Base-by-base conservation (phyloP, 2,888 invertebrate genomes). In the Chymomyza procnemis region DNA sequence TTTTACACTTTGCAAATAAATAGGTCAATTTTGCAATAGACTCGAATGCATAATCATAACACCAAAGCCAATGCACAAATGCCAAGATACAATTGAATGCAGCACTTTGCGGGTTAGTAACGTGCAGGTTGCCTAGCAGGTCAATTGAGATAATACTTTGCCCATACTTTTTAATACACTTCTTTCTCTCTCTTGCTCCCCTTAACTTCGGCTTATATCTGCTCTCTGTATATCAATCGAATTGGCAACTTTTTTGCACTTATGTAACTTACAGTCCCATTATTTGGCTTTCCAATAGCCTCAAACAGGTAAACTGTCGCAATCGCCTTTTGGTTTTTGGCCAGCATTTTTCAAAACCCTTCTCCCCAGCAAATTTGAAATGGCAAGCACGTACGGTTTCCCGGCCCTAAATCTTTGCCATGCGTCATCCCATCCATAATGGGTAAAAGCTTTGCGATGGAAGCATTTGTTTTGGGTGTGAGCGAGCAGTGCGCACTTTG, bases 301-400 rank as follows among this genome's bases (percentile, higher is more conserved):
- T n/a, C 72, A 68, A 68, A 57, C 69, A 69, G 65, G 61, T 64
- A 69, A 79, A 69, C 52, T 67, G 61, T 72, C 67, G 71, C 67
- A 81, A 79, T n/a, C 66, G 3, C 34, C 34, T 30, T 52, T 67
- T 65, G 56, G 58, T 60, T 65, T 55, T 58, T 61, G 18, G 34
- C n/a, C 65, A 41, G 30, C 41, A 22, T 30, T 54, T 56, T 52
- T 60, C 57, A 61, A 41, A 64, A 71, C 67, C 46, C 48, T 30
- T 60, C 50, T 57, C 34, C 58, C 48, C 14, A 16, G 52, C 61
- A 34, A 48, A n/a, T 34, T 52, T 8, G 16, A 68, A 59, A 80
- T 78, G 62, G 56, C 69, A 69, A 62, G 56, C 80, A 80, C 80
- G 80, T 80, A 73, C 66, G 67, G 41, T 18, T 64, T 63, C 61